Evolutionary conservation across 2,797 vertebrate genomes (phyloP).

Genomic region (Heterohyrax brucei): DNA sequence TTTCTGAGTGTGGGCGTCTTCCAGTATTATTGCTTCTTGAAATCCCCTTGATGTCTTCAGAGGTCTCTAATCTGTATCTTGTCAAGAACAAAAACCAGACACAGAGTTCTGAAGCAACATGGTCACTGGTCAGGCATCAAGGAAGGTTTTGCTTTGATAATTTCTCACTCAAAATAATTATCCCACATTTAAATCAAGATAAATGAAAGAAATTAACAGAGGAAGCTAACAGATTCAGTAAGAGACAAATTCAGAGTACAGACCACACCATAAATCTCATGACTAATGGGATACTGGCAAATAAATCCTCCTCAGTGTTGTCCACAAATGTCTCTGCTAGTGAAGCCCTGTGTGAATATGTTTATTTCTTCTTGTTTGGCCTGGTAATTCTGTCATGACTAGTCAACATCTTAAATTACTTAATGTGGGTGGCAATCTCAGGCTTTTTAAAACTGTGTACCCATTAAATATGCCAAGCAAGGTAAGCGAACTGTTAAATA

Average conservation of each 20-base stretch:
- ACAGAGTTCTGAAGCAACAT: conserved; percentile 16
- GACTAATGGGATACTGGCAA: conserved; percentile 85
- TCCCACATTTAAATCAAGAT: conserved; percentile 74
- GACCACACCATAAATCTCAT: conserved; percentile 87
- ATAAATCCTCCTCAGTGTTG: conserved; percentile 84
- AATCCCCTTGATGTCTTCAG: conserved; percentile 41
- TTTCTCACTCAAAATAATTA: conserved; percentile 65
- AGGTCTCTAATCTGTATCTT: conserved; percentile 34
- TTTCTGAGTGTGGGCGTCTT: not conserved
- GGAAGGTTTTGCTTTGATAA: not conserved
- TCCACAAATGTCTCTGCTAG: not conserved
- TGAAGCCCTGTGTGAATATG: not conserved
- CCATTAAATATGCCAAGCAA: not conserved
- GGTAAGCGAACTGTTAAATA: not conserved
- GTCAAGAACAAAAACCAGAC: not conserved
- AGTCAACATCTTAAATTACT: conserved; percentile 23
- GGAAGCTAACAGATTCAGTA: conserved; percentile 85
- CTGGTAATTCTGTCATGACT: not conserved
- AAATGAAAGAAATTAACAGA: conserved; percentile 87
- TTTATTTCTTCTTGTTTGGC: not conserved
- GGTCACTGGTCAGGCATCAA: not conserved
- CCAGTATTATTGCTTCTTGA: conserved; percentile 37
- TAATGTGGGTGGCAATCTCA: not conserved
- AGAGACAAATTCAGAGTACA: conserved; percentile 81
- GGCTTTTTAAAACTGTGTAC: conserved; percentile 14